Evolutionary conservation across 2,888 invertebrate species (phyloP), one percentile per base, ranked within the genome.

Genomic region (Odontomyia ornata): DNA sequence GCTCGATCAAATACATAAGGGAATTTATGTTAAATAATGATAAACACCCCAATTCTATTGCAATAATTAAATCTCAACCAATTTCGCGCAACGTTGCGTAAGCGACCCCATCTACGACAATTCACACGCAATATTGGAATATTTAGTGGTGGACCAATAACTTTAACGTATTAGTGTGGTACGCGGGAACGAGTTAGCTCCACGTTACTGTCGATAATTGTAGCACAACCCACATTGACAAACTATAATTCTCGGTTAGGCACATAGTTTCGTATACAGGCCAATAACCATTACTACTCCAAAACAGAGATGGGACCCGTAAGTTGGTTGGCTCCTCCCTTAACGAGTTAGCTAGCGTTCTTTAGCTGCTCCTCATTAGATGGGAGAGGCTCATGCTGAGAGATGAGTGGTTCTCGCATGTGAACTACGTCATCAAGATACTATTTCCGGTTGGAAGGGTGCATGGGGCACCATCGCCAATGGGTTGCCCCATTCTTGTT

Each of bases 1-100:
- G 86, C 64, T 84, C 84, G 60, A 86, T 86, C 28, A 86, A 86
- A 80, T 86, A 86, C 79, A 86, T 86, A 80, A 82, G 86, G 75
- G 85, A 85, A 27, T 81, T 86, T 56, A 82, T 84, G 85, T 86
- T 27, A 86, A 87, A 80, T 56, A 85, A 86, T 71, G 86, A 86
- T 75, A 85, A 84, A 28, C 85, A 86, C 78, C 82, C 82, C 13
- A 84, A 87, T 75, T 84, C 84, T 1, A 81, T 86, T 76, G 84
- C 83, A 3, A 81, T 86, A 76, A 82, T 86, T 11, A 85, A 85
- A 78, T 81, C 83, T 21, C 56, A 71, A 21, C 77, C 79, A n/a
- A 28, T 78, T 28, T 75, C 1, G 80, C 83, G n/a, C 11, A 69
- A 83, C 76, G 83, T 84, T 76, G 84, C 85, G 77, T 84, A 85